These are phyloP conservation scores for Psilanteris sp. DNA, from an alignment of 1,140 invertebrate species.

Conservation along the genomic window DNA sequence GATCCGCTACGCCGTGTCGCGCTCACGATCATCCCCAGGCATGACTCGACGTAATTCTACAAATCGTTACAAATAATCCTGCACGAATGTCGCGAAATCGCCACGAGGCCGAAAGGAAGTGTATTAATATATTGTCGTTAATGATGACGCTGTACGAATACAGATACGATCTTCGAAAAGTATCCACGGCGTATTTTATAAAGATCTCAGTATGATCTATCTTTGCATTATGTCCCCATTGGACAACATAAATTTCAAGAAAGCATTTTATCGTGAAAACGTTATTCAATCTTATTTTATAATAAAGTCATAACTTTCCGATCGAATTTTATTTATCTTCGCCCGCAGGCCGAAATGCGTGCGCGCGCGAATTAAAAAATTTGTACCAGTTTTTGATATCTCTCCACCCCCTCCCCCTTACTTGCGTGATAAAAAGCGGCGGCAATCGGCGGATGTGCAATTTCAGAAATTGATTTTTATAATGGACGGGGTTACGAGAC, in stretches of 20 bases:
- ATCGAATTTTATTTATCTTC: no score
- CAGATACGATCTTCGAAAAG: conserved; percentile 11
- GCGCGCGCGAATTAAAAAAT: no score
- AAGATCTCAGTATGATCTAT: conserved; percentile 23
- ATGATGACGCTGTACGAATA: conserved; percentile 23
- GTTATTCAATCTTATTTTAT: conserved; percentile 7
- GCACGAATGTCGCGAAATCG: conserved; percentile 16
- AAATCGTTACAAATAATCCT: conserved; percentile 47
- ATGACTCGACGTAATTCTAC: conserved; percentile 28
- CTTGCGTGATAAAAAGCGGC: no score
- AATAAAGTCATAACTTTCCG: neutral
- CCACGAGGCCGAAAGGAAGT: conserved; percentile 30
- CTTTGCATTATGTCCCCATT: conserved; percentile 12
- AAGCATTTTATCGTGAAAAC: neutral
- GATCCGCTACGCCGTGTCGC: conserved; percentile 29
- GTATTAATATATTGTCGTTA: conserved; percentile 32
- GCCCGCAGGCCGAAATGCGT: no score
- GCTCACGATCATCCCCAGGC: conserved; percentile 32
- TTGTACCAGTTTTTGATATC: no score
- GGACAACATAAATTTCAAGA: conserved; percentile 6
- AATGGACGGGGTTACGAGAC: no score
- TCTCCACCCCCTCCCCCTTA: no score
- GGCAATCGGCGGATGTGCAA: no score
- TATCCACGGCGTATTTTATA: conserved; percentile 15
- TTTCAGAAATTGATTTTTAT: no score